Evolutionary conservation across 2,797 vertebrate genomes (phyloP), one percentile per base, ranked within the genome.

Genomic region (Microctenopoma lineatum): DNA sequence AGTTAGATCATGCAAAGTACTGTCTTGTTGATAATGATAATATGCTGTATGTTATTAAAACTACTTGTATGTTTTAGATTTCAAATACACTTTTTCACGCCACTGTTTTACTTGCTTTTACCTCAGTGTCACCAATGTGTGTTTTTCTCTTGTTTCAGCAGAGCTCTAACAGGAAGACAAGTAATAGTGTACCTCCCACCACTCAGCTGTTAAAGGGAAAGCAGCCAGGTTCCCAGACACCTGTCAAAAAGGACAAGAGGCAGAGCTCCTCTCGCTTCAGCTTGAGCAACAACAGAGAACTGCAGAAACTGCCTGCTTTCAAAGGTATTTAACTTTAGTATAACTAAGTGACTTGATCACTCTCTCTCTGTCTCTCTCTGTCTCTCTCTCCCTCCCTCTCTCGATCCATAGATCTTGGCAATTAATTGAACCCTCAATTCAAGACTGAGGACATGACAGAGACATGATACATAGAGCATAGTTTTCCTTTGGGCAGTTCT

Each of bases 231-330:
- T 91, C 95, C 47, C 97, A 96, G 87, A 91, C 95, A 61, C 83
- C 92, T 71, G 87, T 93, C 89, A 99, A 97, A 92, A 99, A 98
- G 83, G 98, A 99, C 84, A 99, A 96, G 81, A 94, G 96, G 14
- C 96, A 96, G 77, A 98, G 93, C 89, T 98, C 97, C 48, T 97
- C 96, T 73, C 93, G 96, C 70, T 97, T 98, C 90, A 98, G 94
- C 69, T 85, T 96, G 86, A 97, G 95, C 94, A 98, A 94, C 94
- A 98, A 96, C 84, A 92, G 97, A 80, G 97, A 99, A 88, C 96
- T 99, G 51, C 98, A 99, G 70, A 99, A 98, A 86, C 94, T 99
- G 69, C 95, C 96, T 0, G 94, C 96, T 76, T 95, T 99, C 69
- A 99, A 99, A 99, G 97, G 89, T 93, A 90, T 82, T 66, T 66